A percentile compares a stretch with the other conserved stretches of the same genome.
Conservation (phyloP, 2,888 invertebrate species). For the Calliopum simillimum region DNA sequence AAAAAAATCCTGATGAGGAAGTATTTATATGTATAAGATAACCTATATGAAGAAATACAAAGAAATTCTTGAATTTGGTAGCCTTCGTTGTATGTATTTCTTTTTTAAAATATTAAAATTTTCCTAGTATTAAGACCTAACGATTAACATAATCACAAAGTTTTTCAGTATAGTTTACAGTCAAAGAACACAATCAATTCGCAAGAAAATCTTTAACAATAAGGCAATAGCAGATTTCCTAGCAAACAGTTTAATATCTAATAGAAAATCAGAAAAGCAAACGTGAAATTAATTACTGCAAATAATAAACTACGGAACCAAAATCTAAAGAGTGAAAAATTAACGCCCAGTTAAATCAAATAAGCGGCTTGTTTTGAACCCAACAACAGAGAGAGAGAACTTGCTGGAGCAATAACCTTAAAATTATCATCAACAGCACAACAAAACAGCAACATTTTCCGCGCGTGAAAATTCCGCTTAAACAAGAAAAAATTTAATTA, state of each 20-base stretch:
- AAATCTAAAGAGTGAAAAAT: background rate
- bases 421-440: slow-evolving; percentile 4
- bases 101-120: no score
- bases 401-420: background rate
- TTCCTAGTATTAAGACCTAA: no score
- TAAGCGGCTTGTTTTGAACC: slow-evolving; percentile 20
- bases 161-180: no score
- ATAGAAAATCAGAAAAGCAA: background rate
- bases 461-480: slow-evolving; percentile 29
- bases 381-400: background rate
- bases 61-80: no score
- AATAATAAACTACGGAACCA: slow-evolving; percentile 18
- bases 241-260: background rate
- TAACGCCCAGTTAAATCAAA: slow-evolving; percentile 37
- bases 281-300: slow-evolving; percentile 27
- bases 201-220: background rate
- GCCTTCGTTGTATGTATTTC: no score
- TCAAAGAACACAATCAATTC: no score
- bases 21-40: no score
- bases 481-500: background rate
- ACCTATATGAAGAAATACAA: no score
- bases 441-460: slow-evolving; percentile 26
- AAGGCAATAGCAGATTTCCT: background rate
- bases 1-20: no score
- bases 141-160: no score